Evolutionary conservation across 2,113 vertebrate genomes (phyloP).

Genomic region (Cervus canadensis): DNA sequence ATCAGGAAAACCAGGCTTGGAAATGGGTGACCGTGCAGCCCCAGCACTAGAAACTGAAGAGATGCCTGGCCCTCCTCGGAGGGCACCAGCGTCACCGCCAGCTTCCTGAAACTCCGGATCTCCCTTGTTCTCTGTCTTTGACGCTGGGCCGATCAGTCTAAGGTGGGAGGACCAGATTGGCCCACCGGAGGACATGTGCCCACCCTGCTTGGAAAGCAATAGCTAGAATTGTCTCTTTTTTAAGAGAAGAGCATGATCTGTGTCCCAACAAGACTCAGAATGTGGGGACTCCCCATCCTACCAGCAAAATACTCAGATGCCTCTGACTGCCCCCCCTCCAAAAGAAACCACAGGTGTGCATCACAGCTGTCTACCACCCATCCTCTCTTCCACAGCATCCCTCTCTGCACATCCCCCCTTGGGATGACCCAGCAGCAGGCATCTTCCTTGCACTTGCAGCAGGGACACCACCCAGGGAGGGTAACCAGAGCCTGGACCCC

Average conservation of each 20-base stretch:
- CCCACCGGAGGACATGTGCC: neutral
- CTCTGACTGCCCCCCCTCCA: accelerated
- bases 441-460: neutral
- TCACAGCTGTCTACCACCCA: accelerated
- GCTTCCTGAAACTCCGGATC: accelerated
- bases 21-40: accelerated
- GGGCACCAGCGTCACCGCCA: no score
- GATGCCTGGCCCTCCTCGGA: neutral
- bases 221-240: neutral
- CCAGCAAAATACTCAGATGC: neutral
- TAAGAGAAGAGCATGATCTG: neutral
- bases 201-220: neutral
- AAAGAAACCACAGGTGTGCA: neutral
- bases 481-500: neutral
- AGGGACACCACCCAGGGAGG: neutral
- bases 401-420: neutral
- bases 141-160: neutral
- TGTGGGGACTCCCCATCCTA: neutral
- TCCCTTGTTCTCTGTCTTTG: no score
- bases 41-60: neutral
- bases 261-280: neutral
- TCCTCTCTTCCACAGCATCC: neutral
- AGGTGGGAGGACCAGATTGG: neutral
- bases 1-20: neutral
- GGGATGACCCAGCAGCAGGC: accelerated